phyloP scores from a whole-genome alignment of 2,113 vertebrate species.

The Polypterus bichir region DNA sequence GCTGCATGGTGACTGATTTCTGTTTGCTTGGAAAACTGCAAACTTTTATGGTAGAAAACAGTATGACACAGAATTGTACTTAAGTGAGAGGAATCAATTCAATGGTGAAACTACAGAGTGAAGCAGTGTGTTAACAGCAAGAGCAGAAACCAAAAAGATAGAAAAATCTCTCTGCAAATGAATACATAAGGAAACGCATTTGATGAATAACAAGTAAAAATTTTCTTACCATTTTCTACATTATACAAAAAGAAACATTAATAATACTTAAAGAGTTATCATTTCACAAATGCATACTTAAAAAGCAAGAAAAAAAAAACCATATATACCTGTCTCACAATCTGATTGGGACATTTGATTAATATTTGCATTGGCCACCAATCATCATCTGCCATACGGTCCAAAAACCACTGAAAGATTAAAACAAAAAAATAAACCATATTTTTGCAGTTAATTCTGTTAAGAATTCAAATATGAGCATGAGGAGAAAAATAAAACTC shows the following conservation, averaged over 20 bases:
- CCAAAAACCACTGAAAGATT: slow-evolving; percentile 85
- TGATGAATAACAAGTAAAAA: too few species aligned
- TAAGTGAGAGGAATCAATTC: too few species aligned
- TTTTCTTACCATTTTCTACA: background rate
- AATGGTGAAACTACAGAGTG: too few species aligned
- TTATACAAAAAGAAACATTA: slow-evolving; percentile 13
- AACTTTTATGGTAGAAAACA: too few species aligned
- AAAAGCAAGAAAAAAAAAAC: background rate
- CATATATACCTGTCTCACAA: slow-evolving; percentile 81
- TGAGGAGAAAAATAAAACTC: background rate
- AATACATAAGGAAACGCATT: too few species aligned
- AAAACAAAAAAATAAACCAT: slow-evolving; percentile 21
- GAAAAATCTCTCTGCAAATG: too few species aligned
- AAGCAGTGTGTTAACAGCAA: too few species aligned
- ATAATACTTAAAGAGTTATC: slow-evolving; percentile 3
- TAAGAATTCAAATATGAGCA: background rate
- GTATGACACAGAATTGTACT: too few species aligned
- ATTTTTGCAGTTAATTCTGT: too few species aligned
- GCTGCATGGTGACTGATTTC: too few species aligned
- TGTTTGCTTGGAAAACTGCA: too few species aligned
- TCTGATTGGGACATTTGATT: slow-evolving; percentile 98
- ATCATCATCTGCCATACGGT: slow-evolving; percentile 97
- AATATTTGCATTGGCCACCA: slow-evolving; percentile 99
- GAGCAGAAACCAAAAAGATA: too few species aligned
- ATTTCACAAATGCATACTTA: slow-evolving; percentile 6